Evolutionary conservation across 2,888 invertebrate genomes (phyloP).

Genomic region (Megastigmus dorsalis): DNA sequence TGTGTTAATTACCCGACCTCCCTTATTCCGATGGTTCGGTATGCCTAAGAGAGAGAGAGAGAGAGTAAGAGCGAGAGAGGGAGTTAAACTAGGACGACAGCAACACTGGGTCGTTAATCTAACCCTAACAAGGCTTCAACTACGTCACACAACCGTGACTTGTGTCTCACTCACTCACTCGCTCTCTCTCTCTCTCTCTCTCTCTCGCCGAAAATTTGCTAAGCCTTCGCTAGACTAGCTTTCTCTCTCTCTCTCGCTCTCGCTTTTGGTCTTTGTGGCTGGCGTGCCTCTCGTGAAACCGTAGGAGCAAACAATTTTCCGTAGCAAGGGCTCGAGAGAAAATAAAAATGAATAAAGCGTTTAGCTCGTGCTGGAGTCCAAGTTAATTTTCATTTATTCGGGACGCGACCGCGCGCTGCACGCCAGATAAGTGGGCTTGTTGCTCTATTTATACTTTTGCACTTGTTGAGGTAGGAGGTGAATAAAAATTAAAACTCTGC

Average conservation of each 20-base stretch:
- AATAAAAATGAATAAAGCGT: no score
- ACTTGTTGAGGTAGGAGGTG: no score
- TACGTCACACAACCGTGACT: slow-evolving; percentile 8
- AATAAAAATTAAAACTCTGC: no score
- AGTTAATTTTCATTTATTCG: no score
- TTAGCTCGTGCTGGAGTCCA: no score
- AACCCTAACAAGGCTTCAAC: slow-evolving; percentile 64
- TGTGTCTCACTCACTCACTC: not conserved
- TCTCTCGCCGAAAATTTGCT: slow-evolving; percentile 18
- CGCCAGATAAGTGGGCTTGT: no score
- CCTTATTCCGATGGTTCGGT: slow-evolving; percentile 6
- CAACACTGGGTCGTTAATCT: slow-evolving; percentile 63
- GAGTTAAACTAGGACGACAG: slow-evolving; percentile 50
- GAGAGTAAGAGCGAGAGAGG: not conserved
- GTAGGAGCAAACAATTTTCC: no score
- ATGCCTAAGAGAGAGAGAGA: not conserved
- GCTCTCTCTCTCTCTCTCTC: not conserved
- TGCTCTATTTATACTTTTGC: no score
- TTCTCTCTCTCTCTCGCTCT: not conserved
- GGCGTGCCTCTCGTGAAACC: no score
- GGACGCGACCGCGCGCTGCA: no score
- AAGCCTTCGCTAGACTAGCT: not conserved
- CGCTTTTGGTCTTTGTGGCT: no score
- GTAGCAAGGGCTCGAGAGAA: no score
- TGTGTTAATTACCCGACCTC: slow-evolving; percentile 26